These are phyloP conservation scores for Pocillopora grandis DNA, from an alignment of 92 coral and sea anemone genomes.

Conservation along the genomic window DNA sequence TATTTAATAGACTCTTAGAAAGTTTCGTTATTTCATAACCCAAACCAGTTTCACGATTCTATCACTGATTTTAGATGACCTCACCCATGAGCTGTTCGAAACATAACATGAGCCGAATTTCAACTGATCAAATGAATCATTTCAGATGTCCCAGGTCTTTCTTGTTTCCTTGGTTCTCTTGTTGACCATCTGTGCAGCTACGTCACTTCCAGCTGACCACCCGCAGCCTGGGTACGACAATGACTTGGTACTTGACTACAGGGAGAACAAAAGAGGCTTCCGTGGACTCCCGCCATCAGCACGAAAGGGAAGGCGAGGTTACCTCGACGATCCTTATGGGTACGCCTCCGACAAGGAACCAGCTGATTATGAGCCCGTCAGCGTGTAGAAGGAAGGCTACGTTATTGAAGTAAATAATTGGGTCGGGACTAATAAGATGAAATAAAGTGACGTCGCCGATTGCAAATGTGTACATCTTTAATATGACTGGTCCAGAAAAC, in stretches of 20 bases:
- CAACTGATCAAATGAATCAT: background rate
- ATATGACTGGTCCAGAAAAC: too few species aligned
- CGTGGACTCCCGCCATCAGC: background rate
- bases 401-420: background rate
- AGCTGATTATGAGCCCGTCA: constrained; percentile 19
- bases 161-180: background rate
- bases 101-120: background rate
- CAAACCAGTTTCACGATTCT: too few species aligned
- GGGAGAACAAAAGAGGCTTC: background rate
- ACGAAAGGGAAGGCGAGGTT: constrained; percentile 2
- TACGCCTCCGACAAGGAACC: background rate
- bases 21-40: too few species aligned
- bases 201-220: constrained; percentile 13
- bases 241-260: background rate
- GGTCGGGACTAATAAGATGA: background rate
- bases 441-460: background rate
- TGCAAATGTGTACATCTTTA: too few species aligned
- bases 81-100: background rate
- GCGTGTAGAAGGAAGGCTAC: background rate
- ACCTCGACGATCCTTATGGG: background rate
- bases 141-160: background rate
- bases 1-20: too few species aligned
- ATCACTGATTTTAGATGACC: background rate
- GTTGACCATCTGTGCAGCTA: background rate
- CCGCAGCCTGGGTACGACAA: background rate